Base-by-base conservation (phyloP, 2,797 vertebrate species). In the Clarias pachynema region DNA sequence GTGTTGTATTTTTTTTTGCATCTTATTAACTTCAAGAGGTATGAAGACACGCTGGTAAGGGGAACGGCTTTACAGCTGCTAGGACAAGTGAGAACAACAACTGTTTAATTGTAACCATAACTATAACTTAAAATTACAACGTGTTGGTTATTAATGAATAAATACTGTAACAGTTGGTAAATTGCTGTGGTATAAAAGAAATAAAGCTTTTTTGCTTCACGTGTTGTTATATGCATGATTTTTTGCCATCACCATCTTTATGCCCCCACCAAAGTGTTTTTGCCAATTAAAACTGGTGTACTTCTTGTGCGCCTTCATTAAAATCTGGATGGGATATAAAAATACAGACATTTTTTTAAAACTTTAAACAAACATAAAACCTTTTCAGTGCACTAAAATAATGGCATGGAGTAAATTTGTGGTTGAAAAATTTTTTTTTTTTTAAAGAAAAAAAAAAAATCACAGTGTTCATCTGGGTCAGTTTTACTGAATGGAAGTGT, bases 351-450 rank as follows among this genome's bases (percentile, higher is more conserved):
- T 49, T 12, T 49, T 49, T 49, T 49, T 44, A n/a, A n/a, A n/a
- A 49, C 26, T 56, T 34, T 16, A 75, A 65, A 72, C 15, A 53
- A 65, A 72, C 15, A 31, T 4, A 80, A 79, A 84, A 34, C 26
- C 1, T 49, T 59, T 62, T 37, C 20, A 62, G 22, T 37, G 78
- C 68, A 26, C 12, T 26, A 49, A 73, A 73, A 73, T 44, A 62
- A 20, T 68, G 29, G 57, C 14, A 12, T 18, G 77, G 22, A 8
- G 12, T 62, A 40, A 37, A 15, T 10, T 3, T 18, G 7, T 18
- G 26, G 24, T 18, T 29, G 56, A 26, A 81, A 84, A 82, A n/a
- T n/a, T 70, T 77, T 79, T 82, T 74, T 82, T 80, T 37, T 69
- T 68, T 34, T 31, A 31, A 31, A 31, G 31, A 31, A 31, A 31